Base-by-base conservation (phyloP, 2,113 vertebrate genomes). In the Petroica traversi region DNA sequence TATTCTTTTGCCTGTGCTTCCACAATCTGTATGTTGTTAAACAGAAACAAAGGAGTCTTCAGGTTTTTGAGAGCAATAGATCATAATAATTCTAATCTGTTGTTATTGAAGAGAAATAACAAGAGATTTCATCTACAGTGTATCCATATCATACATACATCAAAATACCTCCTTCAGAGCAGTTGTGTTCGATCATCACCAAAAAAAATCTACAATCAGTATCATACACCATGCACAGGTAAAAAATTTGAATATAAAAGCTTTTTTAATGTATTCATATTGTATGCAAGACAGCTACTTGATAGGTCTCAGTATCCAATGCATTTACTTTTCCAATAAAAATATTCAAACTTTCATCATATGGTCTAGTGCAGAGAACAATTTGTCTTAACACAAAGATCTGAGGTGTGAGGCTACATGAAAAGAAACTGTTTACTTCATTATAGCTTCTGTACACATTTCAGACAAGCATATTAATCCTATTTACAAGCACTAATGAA, bases 71-170 rank as follows among this genome's bases (percentile, higher is more conserved):
- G 73, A 88, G 19, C n/a, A 76, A 75, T 58, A 58, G 29, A 82
- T 49, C 49, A n/a, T 76, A 91, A 66, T 89, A 91, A 92, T 75
- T 91, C 66, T 54, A 69, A 41, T 58, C 29, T 79, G 12, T n/a
- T 57, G 23, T n/a, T 86, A 57, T 51, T 82, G 64, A 82, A 41
- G 26, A 84, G 49, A 87, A 95, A 85, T 18, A 28, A 81, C 10
- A 19, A 58, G 73, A 95, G 22, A 61, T 95, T 94, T 97, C 93
- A 92, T 97, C 80, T 94, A 57, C 66, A 45, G 14, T 59, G 40
- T 96, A 92, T 94, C 93, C 92, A 93, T 97, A 94, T 68, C 73
- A 88, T 94, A 92, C 49, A 96, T 94, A 92, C 49, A 96, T 94
- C 88, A 96, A 95, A 92, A 81, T 85, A 96, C 49, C 16, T 82